Base-by-base conservation (phyloP, 2,797 vertebrate genomes). In the Cuculus canorus region DNA sequence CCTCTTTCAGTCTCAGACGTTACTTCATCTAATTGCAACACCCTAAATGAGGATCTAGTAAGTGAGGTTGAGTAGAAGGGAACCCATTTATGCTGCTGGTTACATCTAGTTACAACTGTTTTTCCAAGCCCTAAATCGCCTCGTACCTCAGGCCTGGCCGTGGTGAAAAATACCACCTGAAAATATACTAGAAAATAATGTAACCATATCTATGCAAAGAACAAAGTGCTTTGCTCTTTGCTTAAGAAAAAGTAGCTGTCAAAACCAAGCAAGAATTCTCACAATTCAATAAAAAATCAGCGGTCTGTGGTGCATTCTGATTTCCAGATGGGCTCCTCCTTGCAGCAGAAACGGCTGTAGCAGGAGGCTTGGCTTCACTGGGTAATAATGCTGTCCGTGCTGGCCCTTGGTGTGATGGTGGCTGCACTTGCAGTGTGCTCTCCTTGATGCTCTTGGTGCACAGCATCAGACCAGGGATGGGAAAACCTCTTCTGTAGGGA, bases 21-120 rank as follows among this genome's bases (percentile, higher is more conserved):
- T 82, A 93, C 86, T 91, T 96, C 84, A 92, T 92, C 93, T 93
- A 92, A 89, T 82, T 92, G 88, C 77, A 90, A 37, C 47, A 78
- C 73, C 48, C 70, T 57, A 21, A 86, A 66, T 2, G 10, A 90
- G 33, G 56, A 68, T 73, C 37, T 88, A 47, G 18, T 80, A 57
- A 32, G 30, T 70, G 64, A 65, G 47, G 61, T 9, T 87, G 72
- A 61, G 84, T 30, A 79, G 45, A 83, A 70, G 52, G 23, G 71
- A 86, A 32, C 10, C 43, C 52, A 77, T 90, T 94, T 94, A 37
- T 60, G 24, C 9, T 47, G 12, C 63, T 17, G 16, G 17, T 39
- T 53, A 24, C 39, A 66, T 92, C 35, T 88, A 17, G 10, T 68
- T 68, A 71, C 24, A n/a, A 7, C 32, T 60, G 1, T 4, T 39